Conservation (phyloP, 2,888 invertebrate species). For the Epicampocera succincta region DNA sequence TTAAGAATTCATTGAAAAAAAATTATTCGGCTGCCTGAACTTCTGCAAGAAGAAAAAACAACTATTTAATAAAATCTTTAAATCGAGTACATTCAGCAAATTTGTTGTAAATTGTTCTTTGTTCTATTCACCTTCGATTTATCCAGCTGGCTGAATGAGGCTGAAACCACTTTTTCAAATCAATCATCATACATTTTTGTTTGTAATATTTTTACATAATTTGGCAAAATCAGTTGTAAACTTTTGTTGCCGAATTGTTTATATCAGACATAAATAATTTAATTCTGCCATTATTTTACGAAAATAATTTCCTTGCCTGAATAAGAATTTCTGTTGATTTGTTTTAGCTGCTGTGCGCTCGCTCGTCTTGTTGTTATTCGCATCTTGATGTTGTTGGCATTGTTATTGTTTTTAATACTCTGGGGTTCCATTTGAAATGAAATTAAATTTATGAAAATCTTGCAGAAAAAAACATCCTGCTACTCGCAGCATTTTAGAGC, state of each 20-base stretch:
- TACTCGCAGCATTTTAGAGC: background rate
- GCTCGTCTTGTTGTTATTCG: background rate
- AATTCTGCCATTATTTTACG: conserved; percentile 1
- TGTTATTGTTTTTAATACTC: conserved; percentile 63
- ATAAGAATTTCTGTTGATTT: background rate
- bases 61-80: no score
- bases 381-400: conserved; percentile 15
- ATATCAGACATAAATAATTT: conserved; percentile 31
- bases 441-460: conserved; percentile 70
- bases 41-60: no score
- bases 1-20: no score
- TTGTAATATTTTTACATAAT: no score
- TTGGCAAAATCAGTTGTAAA: conserved; percentile 6
- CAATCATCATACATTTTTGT: no score
- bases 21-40: no score
- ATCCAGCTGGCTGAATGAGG: no score
- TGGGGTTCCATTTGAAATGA: conserved; percentile 66
- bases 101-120: no score
- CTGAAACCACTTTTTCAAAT: no score
- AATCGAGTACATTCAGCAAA: no score
- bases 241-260: conserved; percentile 17
- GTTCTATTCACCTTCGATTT: no score
- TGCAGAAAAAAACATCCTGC: conserved; percentile 15
- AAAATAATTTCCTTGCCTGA: conserved; percentile 17
- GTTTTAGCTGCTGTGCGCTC: conserved; percentile 22